These are phyloP conservation scores for Chelonia mydas DNA, from an alignment of 2,797 vertebrate species.

Conservation along the genomic window DNA sequence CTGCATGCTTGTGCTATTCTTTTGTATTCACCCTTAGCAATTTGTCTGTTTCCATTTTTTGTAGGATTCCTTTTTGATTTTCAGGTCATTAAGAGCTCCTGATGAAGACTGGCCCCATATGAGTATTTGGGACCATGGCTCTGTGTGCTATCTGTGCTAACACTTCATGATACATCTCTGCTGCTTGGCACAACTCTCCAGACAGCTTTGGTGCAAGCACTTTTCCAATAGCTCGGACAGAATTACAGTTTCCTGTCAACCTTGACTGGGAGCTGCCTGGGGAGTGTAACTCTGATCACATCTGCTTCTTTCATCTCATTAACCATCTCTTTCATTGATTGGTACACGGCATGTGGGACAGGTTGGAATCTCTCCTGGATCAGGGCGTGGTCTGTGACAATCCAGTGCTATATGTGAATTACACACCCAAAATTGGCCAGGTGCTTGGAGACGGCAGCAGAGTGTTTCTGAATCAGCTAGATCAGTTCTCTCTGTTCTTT, in stretches of 20 bases:
- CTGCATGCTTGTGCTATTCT: neutral
- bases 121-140: neutral
- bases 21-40: neutral
- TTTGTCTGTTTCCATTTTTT: neutral
- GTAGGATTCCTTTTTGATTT: neutral
- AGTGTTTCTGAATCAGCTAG: neutral
- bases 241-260: neutral
- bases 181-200: neutral
- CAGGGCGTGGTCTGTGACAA: neutral
- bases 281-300: neutral
- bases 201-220: neutral
- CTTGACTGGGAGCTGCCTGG: neutral
- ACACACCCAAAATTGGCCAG: neutral
- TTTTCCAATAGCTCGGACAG: neutral
- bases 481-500: neutral
- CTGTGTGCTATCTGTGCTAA: neutral
- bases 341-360: neutral
- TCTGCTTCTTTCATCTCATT: neutral
- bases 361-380: neutral
- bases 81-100: neutral
- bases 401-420: neutral
- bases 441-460: neutral
- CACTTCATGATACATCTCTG: neutral
- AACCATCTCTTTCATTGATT: neutral
- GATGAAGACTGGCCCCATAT: neutral